phyloP scores from a whole-genome alignment of 2,113 vertebrate species.

The Vidua chalybeata region DNA sequence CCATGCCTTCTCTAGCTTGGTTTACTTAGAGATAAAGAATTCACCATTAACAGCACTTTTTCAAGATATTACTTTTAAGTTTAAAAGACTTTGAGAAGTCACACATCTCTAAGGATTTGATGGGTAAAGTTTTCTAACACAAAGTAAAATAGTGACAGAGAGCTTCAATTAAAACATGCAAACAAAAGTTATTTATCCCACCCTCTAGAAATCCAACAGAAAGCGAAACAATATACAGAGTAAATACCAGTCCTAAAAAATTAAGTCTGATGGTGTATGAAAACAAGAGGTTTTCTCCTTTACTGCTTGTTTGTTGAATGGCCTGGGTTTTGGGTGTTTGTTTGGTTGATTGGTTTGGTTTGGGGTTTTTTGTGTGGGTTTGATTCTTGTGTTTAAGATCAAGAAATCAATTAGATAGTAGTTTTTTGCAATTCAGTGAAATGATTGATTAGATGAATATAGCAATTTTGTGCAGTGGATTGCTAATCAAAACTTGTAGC shows the following conservation, averaged over 20 bases:
- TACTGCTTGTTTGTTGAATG: background rate
- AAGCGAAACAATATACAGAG: background rate
- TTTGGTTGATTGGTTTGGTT: background rate
- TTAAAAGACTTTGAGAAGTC: conserved; percentile 40
- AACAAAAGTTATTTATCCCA: background rate
- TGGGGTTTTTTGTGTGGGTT: background rate
- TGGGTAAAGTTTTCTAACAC: background rate
- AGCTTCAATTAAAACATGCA: conserved; percentile 23
- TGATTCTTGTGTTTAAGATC: background rate
- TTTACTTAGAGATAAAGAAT: conserved; percentile 58
- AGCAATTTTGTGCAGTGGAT: background rate
- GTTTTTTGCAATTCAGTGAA: background rate
- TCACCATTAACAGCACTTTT: background rate
- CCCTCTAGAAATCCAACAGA: background rate
- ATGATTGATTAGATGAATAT: background rate
- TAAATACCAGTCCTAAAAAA: background rate
- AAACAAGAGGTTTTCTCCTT: background rate
- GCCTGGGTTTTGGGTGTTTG: background rate
- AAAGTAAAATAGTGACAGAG: conserved; percentile 17
- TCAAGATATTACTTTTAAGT: conserved; percentile 8
- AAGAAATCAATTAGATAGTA: background rate
- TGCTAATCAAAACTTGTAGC: background rate
- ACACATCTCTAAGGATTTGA: background rate
- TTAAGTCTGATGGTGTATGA: background rate
- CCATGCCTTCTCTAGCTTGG: background rate